Base-by-base conservation (phyloP, 2,888 invertebrate species). In the Chymomyza fuscimana region DNA sequence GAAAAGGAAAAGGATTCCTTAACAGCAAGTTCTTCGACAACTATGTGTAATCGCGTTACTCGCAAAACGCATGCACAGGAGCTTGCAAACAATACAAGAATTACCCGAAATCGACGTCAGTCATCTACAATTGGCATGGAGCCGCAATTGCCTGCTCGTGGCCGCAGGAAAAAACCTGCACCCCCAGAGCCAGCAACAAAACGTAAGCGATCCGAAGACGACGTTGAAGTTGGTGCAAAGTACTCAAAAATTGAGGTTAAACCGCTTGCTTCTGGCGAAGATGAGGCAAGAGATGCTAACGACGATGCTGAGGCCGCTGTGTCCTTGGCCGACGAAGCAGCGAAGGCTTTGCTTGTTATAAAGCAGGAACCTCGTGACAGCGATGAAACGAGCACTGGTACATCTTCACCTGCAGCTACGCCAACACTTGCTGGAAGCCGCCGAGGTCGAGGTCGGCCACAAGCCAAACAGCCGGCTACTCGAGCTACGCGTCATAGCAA, bases 51-150 rank as follows among this genome's bases (percentile, higher is more conserved):
- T 65, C 82, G 91, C n/a, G 79, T 89, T 9, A 91, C 91, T 9
- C 90, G 91, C 56, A 91, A 91, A 61, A 80, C 91, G 0, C 80
- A 89, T 10, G 90, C 89, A 22, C 85, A 89, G 74, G 89, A 90
- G 71, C 86, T 87, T 69, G 85, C 81, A 1, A 83, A 77, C 59
- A 90, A 86, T 50, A 90, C 90, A 0, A 88, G 91, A 12, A 77
- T 91, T 16, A 91, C 91, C 7, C 87, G 91, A 56, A 91, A 91
- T 60, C 88, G 89, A 9, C 76, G 76, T 4, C 80, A 87, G 52
- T 82, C 87, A 4, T 74, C 82, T 10, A 78, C 81, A 4, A 73
- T 80, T 2, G 70, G 67, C 6, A 74, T 69, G 22, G 77, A 74
- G 54, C 81, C 74, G 70, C 73, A 78, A 58, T 74, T 71, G 51